phyloP scores from a whole-genome alignment of 2,888 invertebrate genomes.

The Yponomeuta cagnagella region DNA sequence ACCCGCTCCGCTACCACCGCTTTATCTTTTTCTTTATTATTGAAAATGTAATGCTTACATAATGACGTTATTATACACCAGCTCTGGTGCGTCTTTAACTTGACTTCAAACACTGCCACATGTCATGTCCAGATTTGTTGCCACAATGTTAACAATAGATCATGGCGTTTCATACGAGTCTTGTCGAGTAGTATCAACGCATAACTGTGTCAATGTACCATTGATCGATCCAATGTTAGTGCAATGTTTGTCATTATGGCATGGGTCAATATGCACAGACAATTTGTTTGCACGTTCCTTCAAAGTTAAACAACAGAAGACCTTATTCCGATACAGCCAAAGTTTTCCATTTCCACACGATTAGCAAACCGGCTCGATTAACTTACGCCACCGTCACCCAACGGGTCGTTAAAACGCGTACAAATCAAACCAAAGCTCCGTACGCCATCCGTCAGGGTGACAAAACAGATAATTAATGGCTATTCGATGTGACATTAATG shows the following conservation, averaged over 20 bases:
- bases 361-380: not conserved
- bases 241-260: not conserved
- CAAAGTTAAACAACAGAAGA: not conserved
- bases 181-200: too few relatives aligned
- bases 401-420: constrained; percentile 1
- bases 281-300: not conserved
- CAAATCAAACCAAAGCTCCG: constrained; percentile 8
- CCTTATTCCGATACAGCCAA: not conserved
- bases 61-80: too few relatives aligned
- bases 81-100: too few relatives aligned
- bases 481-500: constrained; percentile 8
- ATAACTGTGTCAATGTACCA: not conserved
- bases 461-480: constrained; percentile 5
- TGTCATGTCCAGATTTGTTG: too few relatives aligned
- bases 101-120: too few relatives aligned
- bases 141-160: too few relatives aligned
- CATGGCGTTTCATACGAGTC: too few relatives aligned
- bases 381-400: not conserved
- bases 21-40: too few relatives aligned
- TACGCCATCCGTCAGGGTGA: constrained; percentile 1
- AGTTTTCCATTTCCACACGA: not conserved
- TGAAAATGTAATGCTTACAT: too few relatives aligned
- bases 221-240: not conserved
- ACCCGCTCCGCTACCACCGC: too few relatives aligned
- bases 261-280: not conserved